Evolutionary conservation across 1,140 invertebrate species (phyloP), one percentile per base, ranked within the genome.

Genomic region (Drosophila saltans): DNA sequence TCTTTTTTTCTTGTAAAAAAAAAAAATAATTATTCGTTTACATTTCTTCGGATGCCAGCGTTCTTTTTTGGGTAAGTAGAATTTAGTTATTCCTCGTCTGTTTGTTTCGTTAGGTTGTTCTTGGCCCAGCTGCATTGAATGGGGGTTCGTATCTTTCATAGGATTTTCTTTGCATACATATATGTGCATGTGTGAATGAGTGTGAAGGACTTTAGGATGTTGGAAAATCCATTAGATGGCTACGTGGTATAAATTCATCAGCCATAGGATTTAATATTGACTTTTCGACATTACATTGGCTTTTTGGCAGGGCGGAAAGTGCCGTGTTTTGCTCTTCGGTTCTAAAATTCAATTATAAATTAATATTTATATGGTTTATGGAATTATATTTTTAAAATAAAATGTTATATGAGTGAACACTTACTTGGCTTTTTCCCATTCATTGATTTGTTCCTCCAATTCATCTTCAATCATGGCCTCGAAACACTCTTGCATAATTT

Each of bases 401-500:
- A 16, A 16, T 16, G 16, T 16, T 16, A 28, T n/a, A 24, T 3
- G n/a, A 52, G 9, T 10, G 10, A 36, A n/a, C 41, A 80, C 80
- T 61, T 57, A 91, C 91, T 80, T 91, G 59, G 76, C 86, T 80
- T 93, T 92, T 64, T 92, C 89, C 91, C 88, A 91, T 75, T 91
- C 90, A 75, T 85, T 84, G 45, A 92, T 74, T 80, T 92, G 92
- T 79, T 92, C 92, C 65, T 93, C 92, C 48, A 93, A 80, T 71
- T 95, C 95, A 77, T 96, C 96, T 71, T 96, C 96, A 69, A 97
- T 85, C 95, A 97, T 97, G 11, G 96, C 96, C 82, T 97, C 96
- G 62, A 97, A 94, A 85, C 97, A 97, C 88, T 97, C 95, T 85
- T 97, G 95, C 95, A 97, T 97, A 11, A 97, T 91, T 55, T 96